These are phyloP conservation scores for Hoplodrina ambigua DNA, from an alignment of 2,888 invertebrate species.

Conservation along the genomic window DNA sequence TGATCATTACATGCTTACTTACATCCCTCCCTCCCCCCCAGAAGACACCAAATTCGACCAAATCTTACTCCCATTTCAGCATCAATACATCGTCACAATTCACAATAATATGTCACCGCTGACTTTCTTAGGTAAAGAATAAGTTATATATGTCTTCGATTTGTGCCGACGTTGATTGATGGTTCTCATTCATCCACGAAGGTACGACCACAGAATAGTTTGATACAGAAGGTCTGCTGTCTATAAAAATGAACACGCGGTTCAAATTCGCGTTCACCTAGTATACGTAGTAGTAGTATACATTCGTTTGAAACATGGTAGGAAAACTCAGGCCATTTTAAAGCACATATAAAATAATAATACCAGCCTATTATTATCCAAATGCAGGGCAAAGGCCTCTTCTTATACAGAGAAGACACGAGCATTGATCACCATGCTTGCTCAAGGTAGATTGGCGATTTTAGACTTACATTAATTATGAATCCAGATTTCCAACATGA, in stretches of 20 bases:
- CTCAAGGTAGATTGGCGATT: too few species aligned
- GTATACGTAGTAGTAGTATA: too few species aligned
- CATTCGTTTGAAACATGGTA: too few species aligned
- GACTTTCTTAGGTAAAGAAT: conserved; percentile 68
- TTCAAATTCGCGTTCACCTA: background rate
- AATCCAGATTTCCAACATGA: too few species aligned
- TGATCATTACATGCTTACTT: background rate
- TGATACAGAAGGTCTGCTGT: conserved; percentile 1
- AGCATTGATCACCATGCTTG: too few species aligned
- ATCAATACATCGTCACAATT: conserved; percentile 42
- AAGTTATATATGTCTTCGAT: conserved; percentile 65
- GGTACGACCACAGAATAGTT: conserved; percentile 25
- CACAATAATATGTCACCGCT: conserved; percentile 65
- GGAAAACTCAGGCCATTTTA: too few species aligned
- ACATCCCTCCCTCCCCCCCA: background rate
- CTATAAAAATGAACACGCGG: background rate
- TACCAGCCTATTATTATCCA: too few species aligned
- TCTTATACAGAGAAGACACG: too few species aligned
- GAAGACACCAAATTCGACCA: background rate
- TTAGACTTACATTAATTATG: too few species aligned
- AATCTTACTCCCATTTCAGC: conserved; percentile 25
- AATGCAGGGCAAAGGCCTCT: too few species aligned
- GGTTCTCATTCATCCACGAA: conserved; percentile 57
- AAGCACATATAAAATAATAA: too few species aligned
- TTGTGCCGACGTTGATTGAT: conserved; percentile 65